These are phyloP conservation scores for Neofelis nebulosa DNA, from an alignment of 2,113 vertebrate species.

Conservation along the genomic window DNA sequence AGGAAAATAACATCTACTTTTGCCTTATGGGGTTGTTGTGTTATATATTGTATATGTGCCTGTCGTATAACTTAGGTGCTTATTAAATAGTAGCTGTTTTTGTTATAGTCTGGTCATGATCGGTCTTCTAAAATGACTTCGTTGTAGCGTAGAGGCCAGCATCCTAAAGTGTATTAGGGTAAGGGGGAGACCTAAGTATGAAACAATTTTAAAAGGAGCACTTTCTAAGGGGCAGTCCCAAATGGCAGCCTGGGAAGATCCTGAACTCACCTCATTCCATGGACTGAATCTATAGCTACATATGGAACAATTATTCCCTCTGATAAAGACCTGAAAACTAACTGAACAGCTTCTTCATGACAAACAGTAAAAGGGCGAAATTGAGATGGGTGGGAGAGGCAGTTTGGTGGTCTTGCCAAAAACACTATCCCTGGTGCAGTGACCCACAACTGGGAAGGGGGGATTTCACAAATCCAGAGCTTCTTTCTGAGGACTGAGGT, in stretches of 20 bases:
- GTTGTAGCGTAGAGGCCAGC: background rate
- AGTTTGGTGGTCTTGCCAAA: background rate
- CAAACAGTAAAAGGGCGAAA: background rate
- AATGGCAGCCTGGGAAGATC: background rate
- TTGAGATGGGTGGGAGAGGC: background rate
- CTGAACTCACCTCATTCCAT: background rate
- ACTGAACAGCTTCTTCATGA: background rate
- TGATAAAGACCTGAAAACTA: background rate
- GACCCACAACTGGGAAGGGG: background rate
- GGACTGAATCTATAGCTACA: background rate
- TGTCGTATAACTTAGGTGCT: background rate
- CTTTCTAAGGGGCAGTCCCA: background rate
- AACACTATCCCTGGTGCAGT: background rate
- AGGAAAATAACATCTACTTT: background rate
- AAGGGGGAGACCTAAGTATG: background rate
- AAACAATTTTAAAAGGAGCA: background rate
- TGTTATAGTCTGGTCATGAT: background rate
- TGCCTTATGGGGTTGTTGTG: background rate
- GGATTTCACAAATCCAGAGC: background rate
- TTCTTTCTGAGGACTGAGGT: background rate
- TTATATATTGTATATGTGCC: background rate
- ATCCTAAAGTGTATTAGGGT: background rate
- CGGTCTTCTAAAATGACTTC: background rate
- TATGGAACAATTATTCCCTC: background rate
- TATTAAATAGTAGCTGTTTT: background rate